Percentiles rank a stretch among this genome's conserved stretches.
phyloP scores from a whole-genome alignment of 2,888 invertebrate species.

The Drosophila robusta region DNA sequence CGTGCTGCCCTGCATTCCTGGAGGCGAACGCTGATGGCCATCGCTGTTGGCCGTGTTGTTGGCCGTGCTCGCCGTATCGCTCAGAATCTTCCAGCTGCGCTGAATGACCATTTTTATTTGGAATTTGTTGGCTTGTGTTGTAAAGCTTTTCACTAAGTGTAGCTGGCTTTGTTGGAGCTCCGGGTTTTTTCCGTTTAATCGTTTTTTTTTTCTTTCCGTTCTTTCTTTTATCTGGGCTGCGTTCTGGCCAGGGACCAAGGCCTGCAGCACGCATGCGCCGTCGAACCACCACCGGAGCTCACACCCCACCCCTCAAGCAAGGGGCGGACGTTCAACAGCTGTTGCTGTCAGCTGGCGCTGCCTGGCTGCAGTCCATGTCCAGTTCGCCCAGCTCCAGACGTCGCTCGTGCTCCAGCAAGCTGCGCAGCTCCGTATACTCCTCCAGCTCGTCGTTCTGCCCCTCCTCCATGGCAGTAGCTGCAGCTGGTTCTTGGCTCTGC shows the following conservation, averaged over 20 bases:
- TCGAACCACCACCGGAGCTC: slow-evolving; percentile 46
- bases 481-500: not conserved
- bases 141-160: slow-evolving; percentile 29
- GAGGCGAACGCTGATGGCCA: slow-evolving; percentile 71
- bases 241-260: slow-evolving; percentile 47
- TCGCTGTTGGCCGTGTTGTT: slow-evolving; percentile 31
- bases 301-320: slow-evolving; percentile 17
- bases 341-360: slow-evolving; percentile 24
- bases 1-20: slow-evolving; percentile 70
- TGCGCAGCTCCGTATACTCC: slow-evolving; percentile 55
- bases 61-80: slow-evolving; percentile 73
- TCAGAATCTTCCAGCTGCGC: slow-evolving; percentile 84
- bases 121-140: slow-evolving; percentile 2
- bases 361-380: slow-evolving; percentile 61
- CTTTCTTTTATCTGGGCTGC: slow-evolving; percentile 42
- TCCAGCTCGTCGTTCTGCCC: slow-evolving; percentile 46
- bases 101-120: slow-evolving; percentile 83
- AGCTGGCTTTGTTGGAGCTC: slow-evolving; percentile 30
- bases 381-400: slow-evolving; percentile 69
- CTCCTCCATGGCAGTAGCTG: slow-evolving; percentile 31
- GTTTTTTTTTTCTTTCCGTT: not conserved
- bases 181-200: slow-evolving; percentile 11
- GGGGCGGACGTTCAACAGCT: slow-evolving; percentile 43
- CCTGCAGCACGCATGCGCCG: slow-evolving; percentile 47
- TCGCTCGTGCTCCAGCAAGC: slow-evolving; percentile 61